Evolutionary conservation across 1,140 invertebrate genomes (phyloP).

Genomic region (Hydropsyche tenuis): DNA sequence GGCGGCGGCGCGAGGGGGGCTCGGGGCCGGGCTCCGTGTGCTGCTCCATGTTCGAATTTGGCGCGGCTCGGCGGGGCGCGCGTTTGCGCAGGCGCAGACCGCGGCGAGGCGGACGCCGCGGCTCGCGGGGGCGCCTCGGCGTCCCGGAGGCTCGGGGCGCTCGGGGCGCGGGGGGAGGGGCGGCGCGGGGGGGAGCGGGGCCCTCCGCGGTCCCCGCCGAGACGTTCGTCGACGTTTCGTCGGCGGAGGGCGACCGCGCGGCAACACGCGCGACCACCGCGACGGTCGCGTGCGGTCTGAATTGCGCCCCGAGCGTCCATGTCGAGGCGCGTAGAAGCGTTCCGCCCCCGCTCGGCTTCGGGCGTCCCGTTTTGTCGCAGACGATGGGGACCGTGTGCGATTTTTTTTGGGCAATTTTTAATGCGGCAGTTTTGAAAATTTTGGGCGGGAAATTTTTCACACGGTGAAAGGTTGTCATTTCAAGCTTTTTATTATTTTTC

Average conservation of each 20-base stretch:
- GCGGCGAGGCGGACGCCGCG: constrained; percentile 20
- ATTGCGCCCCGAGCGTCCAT: background rate
- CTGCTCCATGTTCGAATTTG: constrained; percentile 47
- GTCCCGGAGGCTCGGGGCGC: background rate
- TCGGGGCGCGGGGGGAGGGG: background rate
- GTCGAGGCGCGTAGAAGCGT: background rate
- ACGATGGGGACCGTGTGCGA: too few species aligned
- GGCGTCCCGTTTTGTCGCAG: too few species aligned
- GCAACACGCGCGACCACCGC: background rate
- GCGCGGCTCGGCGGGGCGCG: constrained; percentile 13
- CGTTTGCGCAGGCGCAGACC: constrained; percentile 33
- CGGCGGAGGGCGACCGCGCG: background rate
- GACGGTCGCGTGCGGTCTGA: background rate
- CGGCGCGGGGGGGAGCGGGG: background rate
- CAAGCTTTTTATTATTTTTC: too few species aligned
- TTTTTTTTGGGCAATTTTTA: too few species aligned
- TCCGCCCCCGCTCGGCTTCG: too few species aligned
- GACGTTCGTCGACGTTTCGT: too few species aligned
- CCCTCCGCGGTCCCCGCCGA: background rate
- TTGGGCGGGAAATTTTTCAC: too few species aligned
- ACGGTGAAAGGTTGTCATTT: too few species aligned
- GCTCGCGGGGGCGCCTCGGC: background rate
- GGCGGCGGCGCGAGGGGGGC: background rate
- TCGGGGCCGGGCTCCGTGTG: constrained; percentile 45
- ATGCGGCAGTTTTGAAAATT: too few species aligned